These are phyloP conservation scores for Drosophila prolongata DNA, from an alignment of 2,888 invertebrate species.

Conservation along the genomic window DNA sequence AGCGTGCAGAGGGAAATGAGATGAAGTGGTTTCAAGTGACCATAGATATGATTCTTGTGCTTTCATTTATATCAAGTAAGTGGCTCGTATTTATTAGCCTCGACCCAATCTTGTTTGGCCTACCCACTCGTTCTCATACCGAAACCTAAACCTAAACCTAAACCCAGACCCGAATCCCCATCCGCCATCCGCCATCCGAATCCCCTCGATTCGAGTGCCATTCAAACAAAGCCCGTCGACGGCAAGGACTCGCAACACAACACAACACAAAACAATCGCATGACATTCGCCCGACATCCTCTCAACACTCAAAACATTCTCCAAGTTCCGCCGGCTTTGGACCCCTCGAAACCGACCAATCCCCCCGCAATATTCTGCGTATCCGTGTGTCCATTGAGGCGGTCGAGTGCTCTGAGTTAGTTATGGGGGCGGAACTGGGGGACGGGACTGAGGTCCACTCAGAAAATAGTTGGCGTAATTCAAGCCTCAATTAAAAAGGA, in stretches of 20 bases:
- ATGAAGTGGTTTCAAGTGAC: slow-evolving; percentile 85
- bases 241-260: slow-evolving; percentile 38
- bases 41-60: slow-evolving; percentile 85
- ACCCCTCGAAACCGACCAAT: not conserved
- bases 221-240: slow-evolving; percentile 61
- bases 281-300: slow-evolving; percentile 70
- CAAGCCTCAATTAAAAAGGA: not conserved
- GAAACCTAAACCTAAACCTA: not conserved
- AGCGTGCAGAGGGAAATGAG: slow-evolving; percentile 84
- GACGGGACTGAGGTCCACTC: slow-evolving; percentile 13
- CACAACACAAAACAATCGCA: slow-evolving; percentile 52
- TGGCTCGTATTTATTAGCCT: slow-evolving; percentile 68
- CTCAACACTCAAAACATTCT: slow-evolving; percentile 55
- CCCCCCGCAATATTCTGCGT: slow-evolving; percentile 6
- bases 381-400: slow-evolving; percentile 45
- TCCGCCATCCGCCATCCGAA: slow-evolving; percentile 7
- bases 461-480: slow-evolving; percentile 4
- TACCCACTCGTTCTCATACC: slow-evolving; percentile 1
- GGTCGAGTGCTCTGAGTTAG: slow-evolving; percentile 33
- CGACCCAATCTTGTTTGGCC: slow-evolving; percentile 44
- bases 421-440: slow-evolving; percentile 19
- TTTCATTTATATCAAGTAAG: slow-evolving; percentile 85
- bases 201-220: slow-evolving; percentile 49
- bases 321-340: slow-evolving; percentile 25
- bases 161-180: not conserved